Conservation (phyloP, 2,797 vertebrate genomes). For the Neosalanx taihuensis region DNA sequence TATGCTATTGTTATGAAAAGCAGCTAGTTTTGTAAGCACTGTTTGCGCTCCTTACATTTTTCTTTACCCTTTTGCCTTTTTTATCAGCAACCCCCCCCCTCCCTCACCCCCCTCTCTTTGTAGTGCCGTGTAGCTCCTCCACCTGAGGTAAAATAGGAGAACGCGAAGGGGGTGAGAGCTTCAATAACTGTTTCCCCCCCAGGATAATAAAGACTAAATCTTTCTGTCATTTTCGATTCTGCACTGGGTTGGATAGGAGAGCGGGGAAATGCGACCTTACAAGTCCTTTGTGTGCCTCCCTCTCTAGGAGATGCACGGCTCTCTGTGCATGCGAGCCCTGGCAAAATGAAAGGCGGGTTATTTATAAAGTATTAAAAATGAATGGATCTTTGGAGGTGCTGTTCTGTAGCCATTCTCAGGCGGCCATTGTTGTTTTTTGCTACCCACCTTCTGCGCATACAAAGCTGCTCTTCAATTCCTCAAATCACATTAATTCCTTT, state of each 20-base stretch:
- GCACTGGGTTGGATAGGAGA: constrained; percentile 68
- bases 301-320: constrained; percentile 47
- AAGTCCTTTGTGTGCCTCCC: constrained; percentile 71
- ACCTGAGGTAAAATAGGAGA: constrained; percentile 72
- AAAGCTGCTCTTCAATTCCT: constrained; percentile 63
- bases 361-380: constrained; percentile 80
- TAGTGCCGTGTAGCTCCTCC: constrained; percentile 66
- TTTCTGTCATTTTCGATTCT: constrained; percentile 78
- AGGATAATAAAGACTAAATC: constrained; percentile 81
- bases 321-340: constrained; percentile 60
- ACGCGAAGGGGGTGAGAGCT: constrained; percentile 58
- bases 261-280: constrained; percentile 76
- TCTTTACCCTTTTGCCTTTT: constrained; percentile 59
- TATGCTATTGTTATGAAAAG: constrained; percentile 80
- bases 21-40: constrained; percentile 71
- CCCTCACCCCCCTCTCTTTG: constrained; percentile 56
- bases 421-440: constrained; percentile 64
- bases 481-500: constrained; percentile 69
- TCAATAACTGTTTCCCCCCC: constrained; percentile 76
- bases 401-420: constrained; percentile 67
- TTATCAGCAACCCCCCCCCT: constrained; percentile 53
- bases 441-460: constrained; percentile 59
- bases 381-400: constrained; percentile 73
- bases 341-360: constrained; percentile 72
- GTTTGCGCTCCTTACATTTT: constrained; percentile 63